Base-by-base conservation (phyloP, 2,113 vertebrate genomes). In the Leptodactylus fuscus region DNA sequence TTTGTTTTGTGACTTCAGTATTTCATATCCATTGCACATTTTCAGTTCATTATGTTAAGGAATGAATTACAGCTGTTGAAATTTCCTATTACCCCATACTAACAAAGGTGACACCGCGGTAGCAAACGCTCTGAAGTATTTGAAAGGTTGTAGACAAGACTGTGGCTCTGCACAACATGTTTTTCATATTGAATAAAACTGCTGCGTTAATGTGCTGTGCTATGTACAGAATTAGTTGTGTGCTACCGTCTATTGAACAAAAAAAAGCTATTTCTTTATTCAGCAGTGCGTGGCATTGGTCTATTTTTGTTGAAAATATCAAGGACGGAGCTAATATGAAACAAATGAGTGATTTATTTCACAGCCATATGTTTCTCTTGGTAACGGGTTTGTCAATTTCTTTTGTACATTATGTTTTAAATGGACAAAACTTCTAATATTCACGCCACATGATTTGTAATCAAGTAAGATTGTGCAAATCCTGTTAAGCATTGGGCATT, bases 21-120 rank as follows among this genome's bases (percentile, higher is more conserved):
- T 65, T 67, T 46, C 27, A 44, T 32, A 65, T 46, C 58, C 78
- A 32, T 80, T 81, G 78, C 55, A 81, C 78, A 81, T 62, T 81
- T 80, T 65, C 58, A 79, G 55, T 32, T 81, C 55, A 81, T 81
- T 62, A 81, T 81, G 36, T 62, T 65, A 81, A 81, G n/a, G 78
- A 81, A 65, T 81, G 58, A 81, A 81, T 80, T 80, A 62, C 78
- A 65, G 78, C 78, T 65, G 78, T 81, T 67, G 58, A 81, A 65
- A 81, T 81, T 81, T 81, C 58, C 38, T 65, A 81, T 81, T 81
- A 81, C 78, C 78, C 55, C 58, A 44, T 80, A 62, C 78, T 38
- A 80, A 80, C 78, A 80, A 81, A 65, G 58, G 58, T 81, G 55
- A 81, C 78, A 65, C 38, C 29, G 55, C 41, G 18, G 41, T 81